Percentiles rank a stretch among this genome's conserved stretches.
These are phyloP conservation scores for Salarias fasciatus DNA, from an alignment of 2,797 vertebrate genomes.

Conservation along the genomic window DNA sequence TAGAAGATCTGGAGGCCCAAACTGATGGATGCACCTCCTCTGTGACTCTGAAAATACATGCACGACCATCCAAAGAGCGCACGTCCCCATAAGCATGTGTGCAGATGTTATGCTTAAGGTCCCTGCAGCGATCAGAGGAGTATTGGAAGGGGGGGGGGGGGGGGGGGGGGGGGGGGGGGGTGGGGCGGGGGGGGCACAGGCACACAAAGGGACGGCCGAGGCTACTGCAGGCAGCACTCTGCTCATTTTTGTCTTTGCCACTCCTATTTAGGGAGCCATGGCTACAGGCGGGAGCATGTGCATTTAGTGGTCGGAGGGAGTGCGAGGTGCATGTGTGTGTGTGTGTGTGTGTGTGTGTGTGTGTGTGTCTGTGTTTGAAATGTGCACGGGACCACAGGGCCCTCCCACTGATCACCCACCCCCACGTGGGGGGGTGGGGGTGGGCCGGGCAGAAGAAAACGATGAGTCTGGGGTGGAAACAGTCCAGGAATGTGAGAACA, in stretches of 20 bases:
- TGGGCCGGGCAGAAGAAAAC: slow-evolving; percentile 22
- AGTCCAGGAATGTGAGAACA: slow-evolving; percentile 5
- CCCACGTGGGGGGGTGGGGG: slow-evolving; percentile 23
- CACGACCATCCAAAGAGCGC: slow-evolving; percentile 31
- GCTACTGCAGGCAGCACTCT: slow-evolving; percentile 63
- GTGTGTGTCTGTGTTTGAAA: slow-evolving; percentile 38
- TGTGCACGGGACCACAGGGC: slow-evolving; percentile 41
- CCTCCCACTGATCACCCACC: slow-evolving; percentile 50
- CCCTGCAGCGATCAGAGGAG: slow-evolving; percentile 56
- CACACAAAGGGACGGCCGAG: slow-evolving; percentile 60
- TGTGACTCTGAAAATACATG: slow-evolving; percentile 25
- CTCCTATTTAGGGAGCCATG: slow-evolving; percentile 71
- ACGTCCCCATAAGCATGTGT: slow-evolving; percentile 46
- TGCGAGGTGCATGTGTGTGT: slow-evolving; percentile 61
- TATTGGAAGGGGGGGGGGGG: slow-evolving; percentile 44
- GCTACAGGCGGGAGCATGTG: slow-evolving; percentile 68
- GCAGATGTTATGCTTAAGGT: slow-evolving; percentile 47
- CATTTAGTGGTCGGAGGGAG: slow-evolving; percentile 58
- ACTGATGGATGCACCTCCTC: slow-evolving; percentile 18
- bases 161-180: slow-evolving; percentile 43
- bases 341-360: too few relatives aligned
- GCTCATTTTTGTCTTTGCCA: slow-evolving; percentile 58
- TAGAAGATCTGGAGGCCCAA: slow-evolving; percentile 3
- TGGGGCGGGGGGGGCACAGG: slow-evolving; percentile 39
- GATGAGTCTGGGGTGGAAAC: slow-evolving; percentile 15